Evolutionary conservation across 2,113 vertebrate genomes (phyloP).

Genomic region (Smithornis capensis): DNA sequence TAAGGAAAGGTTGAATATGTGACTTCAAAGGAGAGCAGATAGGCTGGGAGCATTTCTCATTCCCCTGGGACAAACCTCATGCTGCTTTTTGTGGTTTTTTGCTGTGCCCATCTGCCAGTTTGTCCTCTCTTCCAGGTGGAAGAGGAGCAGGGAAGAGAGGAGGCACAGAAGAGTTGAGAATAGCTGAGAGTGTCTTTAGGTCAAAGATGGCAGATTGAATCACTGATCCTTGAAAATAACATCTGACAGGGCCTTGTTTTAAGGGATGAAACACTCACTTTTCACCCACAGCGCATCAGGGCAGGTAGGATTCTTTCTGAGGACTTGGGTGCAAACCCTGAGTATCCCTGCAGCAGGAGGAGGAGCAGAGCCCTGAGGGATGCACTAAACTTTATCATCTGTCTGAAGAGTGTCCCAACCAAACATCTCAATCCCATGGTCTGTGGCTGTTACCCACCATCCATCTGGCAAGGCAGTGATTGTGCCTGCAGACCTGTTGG

Average conservation of each 20-base stretch:
- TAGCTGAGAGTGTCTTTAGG: background rate
- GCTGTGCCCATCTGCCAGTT: background rate
- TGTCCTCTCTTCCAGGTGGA: background rate
- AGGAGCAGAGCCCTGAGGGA: background rate
- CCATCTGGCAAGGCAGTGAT: background rate
- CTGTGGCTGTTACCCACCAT: background rate
- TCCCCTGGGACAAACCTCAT: background rate
- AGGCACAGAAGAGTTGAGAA: background rate
- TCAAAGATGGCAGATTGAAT: background rate
- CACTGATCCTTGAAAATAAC: background rate
- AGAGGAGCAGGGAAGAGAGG: background rate
- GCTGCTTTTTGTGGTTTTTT: background rate
- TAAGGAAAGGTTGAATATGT: background rate
- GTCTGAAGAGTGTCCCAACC: background rate
- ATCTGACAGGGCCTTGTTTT: background rate
- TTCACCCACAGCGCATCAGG: background rate
- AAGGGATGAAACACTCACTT: background rate
- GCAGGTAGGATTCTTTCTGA: background rate
- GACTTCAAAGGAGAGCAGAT: background rate
- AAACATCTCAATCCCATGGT: background rate
- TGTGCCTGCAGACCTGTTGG: background rate
- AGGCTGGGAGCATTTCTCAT: background rate
- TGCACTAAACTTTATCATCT: background rate
- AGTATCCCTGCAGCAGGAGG: background rate
- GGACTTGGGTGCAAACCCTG: background rate